These are phyloP conservation scores for Marmota monax DNA, from an alignment of 2,113 vertebrate genomes.

Conservation along the genomic window DNA sequence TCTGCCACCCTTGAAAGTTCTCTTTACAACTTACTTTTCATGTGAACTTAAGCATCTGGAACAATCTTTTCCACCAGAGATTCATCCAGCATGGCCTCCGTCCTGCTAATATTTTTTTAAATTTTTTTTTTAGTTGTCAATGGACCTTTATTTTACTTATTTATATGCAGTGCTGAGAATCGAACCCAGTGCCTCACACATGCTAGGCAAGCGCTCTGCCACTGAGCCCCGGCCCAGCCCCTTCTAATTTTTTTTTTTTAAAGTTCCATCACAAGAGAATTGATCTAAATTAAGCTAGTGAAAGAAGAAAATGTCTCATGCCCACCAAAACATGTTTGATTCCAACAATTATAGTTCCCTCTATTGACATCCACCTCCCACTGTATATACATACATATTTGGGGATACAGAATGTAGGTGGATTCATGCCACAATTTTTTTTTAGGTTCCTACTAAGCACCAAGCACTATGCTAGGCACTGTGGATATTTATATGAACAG, in stretches of 20 bases:
- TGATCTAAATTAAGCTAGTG: background rate
- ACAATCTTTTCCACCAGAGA: background rate
- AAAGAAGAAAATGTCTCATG: slow-evolving; percentile 9
- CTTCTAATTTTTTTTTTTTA: background rate
- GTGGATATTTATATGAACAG: background rate
- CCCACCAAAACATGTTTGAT: background rate
- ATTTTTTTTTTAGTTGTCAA: too few relatives aligned
- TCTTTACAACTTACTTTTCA: background rate
- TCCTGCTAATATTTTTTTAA: background rate
- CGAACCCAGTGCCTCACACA: too few relatives aligned
- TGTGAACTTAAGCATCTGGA: background rate
- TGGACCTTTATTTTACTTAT: too few relatives aligned
- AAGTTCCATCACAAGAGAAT: background rate
- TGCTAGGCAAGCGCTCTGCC: too few relatives aligned
- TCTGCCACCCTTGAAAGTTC: background rate
- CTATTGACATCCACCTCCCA: background rate
- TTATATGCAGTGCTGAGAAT: too few relatives aligned
- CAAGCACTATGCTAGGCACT: background rate
- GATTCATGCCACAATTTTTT: background rate
- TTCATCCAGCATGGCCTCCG: background rate
- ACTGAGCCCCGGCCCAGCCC: too few relatives aligned
- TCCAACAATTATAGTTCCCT: background rate
- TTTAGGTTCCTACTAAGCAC: background rate
- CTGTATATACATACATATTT: background rate
- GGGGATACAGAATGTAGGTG: background rate